Conservation (phyloP, 2,888 invertebrate genomes). For the Zaprionus lineosus region DNA sequence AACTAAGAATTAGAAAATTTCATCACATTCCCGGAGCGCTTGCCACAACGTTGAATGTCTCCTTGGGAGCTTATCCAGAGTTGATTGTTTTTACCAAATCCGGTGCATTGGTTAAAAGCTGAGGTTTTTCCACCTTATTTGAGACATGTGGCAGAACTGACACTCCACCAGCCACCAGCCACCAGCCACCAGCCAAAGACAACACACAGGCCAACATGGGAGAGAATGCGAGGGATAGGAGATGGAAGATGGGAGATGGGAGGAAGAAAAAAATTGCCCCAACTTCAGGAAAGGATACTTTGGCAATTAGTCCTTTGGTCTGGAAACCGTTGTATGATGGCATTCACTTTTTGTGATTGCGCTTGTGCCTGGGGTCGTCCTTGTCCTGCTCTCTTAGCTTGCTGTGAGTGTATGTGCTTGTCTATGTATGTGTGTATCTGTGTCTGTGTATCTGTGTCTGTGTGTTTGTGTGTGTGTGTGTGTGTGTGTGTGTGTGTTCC, state of each 20-base stretch:
- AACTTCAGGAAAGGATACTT: conserved; percentile 38
- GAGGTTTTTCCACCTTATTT: conserved; percentile 43
- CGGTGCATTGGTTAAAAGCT: conserved; percentile 33
- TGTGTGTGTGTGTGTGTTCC: conserved; percentile 38
- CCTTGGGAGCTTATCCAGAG: conserved; percentile 29
- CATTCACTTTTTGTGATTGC: neutral
- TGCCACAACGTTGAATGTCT: conserved; percentile 22
- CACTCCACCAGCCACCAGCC: conserved; percentile 10
- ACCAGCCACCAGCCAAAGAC: neutral
- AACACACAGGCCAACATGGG: neutral
- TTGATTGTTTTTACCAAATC: conserved; percentile 47
- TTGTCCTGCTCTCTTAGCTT: neutral
- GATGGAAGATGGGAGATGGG: neutral
- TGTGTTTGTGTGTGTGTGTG: conserved; percentile 1
- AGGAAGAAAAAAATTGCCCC: conserved; percentile 21
- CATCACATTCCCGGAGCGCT: too few species aligned
- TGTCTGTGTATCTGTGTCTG: conserved; percentile 61
- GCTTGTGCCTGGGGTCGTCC: conserved; percentile 19
- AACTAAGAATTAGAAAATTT: too few species aligned
- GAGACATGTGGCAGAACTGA: conserved; percentile 19
- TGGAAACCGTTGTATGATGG: conserved; percentile 26
- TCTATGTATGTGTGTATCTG: conserved; percentile 17
- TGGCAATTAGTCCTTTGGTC: conserved; percentile 35
- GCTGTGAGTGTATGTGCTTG: conserved; percentile 1
- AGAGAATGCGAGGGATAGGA: neutral